Percentiles rank a stretch among this genome's conserved stretches.
phyloP scores from a whole-genome alignment of 2,113 vertebrate genomes.

The Ranitomeya variabilis region DNA sequence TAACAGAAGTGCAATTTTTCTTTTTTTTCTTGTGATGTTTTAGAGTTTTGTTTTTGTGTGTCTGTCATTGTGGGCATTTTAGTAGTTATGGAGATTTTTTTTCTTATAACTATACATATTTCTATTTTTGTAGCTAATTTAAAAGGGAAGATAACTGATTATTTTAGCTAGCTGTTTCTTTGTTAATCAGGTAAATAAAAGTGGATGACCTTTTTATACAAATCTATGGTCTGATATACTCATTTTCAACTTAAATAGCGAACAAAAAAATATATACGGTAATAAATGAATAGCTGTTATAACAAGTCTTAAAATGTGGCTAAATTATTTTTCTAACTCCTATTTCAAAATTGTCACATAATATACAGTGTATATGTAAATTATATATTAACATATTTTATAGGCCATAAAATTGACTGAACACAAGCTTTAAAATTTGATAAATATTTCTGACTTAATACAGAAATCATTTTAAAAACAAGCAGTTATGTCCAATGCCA shows the following conservation, averaged over 20 bases:
- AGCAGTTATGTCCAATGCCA: not conserved
- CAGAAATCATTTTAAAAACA: not conserved
- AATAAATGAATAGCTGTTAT: not conserved
- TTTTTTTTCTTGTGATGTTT: conserved; percentile 67
- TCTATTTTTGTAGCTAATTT: conserved; percentile 70
- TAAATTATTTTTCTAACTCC: not conserved
- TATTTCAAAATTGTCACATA: not conserved
- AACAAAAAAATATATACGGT: not conserved
- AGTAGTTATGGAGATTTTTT: conserved; percentile 65
- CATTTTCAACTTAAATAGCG: not conserved
- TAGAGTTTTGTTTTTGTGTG: conserved; percentile 75
- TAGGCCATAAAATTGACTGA: not conserved
- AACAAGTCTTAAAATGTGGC: not conserved
- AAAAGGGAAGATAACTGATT: conserved; percentile 76
- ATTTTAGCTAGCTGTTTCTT: not conserved
- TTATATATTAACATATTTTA: not conserved
- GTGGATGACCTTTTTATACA: not conserved
- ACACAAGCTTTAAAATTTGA: not conserved
- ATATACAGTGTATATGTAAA: not conserved
- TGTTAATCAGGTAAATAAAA: not conserved
- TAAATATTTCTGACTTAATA: not conserved
- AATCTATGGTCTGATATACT: not conserved
- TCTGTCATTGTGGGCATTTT: conserved; percentile 69
- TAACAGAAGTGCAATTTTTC: conserved; percentile 75
- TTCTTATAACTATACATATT: conserved; percentile 61